phyloP scores from a whole-genome alignment of 2,888 invertebrate species.

The Rhagonycha lutea region DNA sequence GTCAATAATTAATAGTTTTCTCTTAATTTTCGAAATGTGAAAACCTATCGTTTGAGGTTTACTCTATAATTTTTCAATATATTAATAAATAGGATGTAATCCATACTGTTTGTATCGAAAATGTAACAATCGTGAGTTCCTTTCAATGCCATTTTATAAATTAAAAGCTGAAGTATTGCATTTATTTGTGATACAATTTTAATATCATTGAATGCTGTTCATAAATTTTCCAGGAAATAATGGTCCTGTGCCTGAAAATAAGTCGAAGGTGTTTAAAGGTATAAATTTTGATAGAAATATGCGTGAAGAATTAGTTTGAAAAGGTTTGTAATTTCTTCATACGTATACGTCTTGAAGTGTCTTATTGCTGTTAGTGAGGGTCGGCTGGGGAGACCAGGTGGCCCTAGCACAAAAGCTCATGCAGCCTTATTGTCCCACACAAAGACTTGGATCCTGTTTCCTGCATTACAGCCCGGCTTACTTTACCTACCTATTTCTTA shows the following conservation, averaged over 20 bases:
- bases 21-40: no score
- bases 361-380: slow-evolving; percentile 16
- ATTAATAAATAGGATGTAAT: no score
- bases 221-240: neutral
- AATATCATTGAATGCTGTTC: neutral
- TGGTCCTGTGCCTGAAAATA: neutral
- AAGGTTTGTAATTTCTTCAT: neutral
- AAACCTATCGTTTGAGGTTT: no score
- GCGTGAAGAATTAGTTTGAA: neutral
- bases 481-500: slow-evolving; percentile 32
- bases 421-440: slow-evolving; percentile 34
- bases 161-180: no score
- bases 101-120: no score
- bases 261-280: neutral
- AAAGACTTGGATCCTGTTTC: slow-evolving; percentile 36
- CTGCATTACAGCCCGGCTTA: slow-evolving; percentile 34
- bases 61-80: no score
- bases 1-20: no score
- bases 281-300: neutral
- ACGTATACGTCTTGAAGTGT: slow-evolving; percentile 11
- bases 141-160: no score
- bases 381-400: slow-evolving; percentile 32
- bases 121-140: no score
- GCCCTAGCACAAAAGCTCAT: slow-evolving; percentile 33
- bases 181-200: no score